Base-by-base conservation (phyloP, 2,113 vertebrate species). In the Oreochromis aureus region DNA sequence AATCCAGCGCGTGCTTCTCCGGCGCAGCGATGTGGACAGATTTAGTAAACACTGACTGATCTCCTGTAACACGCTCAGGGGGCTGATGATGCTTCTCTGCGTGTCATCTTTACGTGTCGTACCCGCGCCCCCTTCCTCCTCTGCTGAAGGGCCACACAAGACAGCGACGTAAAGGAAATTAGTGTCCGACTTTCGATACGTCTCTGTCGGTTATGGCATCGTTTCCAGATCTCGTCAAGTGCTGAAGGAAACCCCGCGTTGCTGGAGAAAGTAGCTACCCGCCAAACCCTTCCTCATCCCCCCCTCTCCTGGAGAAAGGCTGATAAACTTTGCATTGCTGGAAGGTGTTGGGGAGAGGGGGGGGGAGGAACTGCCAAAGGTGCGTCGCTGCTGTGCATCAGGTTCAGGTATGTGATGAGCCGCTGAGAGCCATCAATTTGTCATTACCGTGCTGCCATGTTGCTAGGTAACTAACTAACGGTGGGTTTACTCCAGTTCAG, bases 381-480 rank as follows among this genome's bases (percentile, higher is more conserved):
- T 80, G 82, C 76, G 81, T 84, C 85, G 4, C 58, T 36, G 30
- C 27, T 59, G 89, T 63, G 86, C 90, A 83, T 69, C 92, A 61
- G 91, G 87, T 92, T 78, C 95, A 96, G 94, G 94, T 95, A 96
- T 94, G 94, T 94, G 93, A 87, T 59, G 87, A 89, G 61, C 81
- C 91, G 46, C 61, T 63, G 90, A 85, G 66, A 89, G 86, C 92
- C 92, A 86, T 91, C 91, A 90, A 55, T 95, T 86, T 94, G 87
- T 90, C 93, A 85, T 93, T 88, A 91, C 85, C 87, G 85, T 93
- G 94, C 94, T 84, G 93, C 89, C 90, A 95, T 94, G 95, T 96
- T 96, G 95, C 95, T 96, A 96, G 96, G 95, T 93, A 96, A 96
- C 95, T 92, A 93, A 93, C 91, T 69, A 91, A 39, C 82, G 66